A percentile compares a stretch with the other conserved stretches of the same genome.
These are phyloP conservation scores for Orius insidiosus DNA, from an alignment of 1,140 invertebrate species.

Conservation along the genomic window DNA sequence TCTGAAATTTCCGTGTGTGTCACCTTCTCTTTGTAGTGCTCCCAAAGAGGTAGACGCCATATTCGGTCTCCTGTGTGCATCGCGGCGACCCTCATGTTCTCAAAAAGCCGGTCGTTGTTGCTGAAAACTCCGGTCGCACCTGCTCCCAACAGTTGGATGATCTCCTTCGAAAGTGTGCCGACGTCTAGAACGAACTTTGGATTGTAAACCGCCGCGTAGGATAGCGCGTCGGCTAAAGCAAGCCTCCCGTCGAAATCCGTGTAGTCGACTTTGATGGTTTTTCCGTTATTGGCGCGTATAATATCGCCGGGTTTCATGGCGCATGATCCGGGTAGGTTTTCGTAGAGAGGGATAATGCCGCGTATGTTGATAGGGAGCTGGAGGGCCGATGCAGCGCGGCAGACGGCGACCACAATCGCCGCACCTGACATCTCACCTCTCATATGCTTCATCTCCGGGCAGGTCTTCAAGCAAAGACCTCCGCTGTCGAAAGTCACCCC, in stretches of 20 bases:
- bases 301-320: constrained; percentile 47
- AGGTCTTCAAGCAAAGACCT: constrained; percentile 41
- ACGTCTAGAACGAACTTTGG: constrained; percentile 41
- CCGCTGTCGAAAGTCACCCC: constrained; percentile 52
- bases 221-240: constrained; percentile 42
- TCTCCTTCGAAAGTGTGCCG: constrained; percentile 41
- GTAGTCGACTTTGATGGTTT: constrained; percentile 43
- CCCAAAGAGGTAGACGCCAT: constrained; percentile 46
- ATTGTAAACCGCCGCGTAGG: constrained; percentile 40
- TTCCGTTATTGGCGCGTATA: constrained; percentile 42
- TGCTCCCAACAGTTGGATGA: constrained; percentile 34
- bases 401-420: constrained; percentile 36
- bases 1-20: constrained; percentile 25
- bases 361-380: constrained; percentile 37
- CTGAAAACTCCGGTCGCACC: constrained; percentile 37
- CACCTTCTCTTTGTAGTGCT: constrained; percentile 33
- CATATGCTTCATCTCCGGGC: constrained; percentile 39
- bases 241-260: constrained; percentile 50
- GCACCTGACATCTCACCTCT: constrained; percentile 50
- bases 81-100: constrained; percentile 31
- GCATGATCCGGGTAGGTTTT: constrained; percentile 41
- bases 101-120: constrained; percentile 33
- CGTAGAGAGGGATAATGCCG: constrained; percentile 36
- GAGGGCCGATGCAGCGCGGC: constrained; percentile 32
- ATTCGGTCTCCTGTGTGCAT: constrained; percentile 41